Conservation (phyloP, 2,888 invertebrate species). For the Drosophila bunnanda region DNA sequence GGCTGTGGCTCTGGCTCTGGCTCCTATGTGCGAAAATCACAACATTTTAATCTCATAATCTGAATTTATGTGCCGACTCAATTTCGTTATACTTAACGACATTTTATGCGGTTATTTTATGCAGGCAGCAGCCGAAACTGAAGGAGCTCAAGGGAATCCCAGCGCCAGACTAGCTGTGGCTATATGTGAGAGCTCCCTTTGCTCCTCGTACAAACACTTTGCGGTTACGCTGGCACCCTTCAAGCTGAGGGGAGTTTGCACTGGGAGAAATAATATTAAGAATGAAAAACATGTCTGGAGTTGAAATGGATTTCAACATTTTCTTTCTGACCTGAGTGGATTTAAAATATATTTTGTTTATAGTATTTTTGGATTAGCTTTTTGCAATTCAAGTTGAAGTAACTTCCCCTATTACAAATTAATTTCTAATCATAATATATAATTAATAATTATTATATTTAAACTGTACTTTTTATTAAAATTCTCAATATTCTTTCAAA, state of each 20-base stretch:
- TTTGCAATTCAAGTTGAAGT: no score
- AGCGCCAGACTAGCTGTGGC: constrained; percentile 30
- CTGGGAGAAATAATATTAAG: neutral
- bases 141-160: constrained; percentile 51
- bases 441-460: no score
- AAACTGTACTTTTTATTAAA: no score
- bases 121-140: constrained; percentile 53
- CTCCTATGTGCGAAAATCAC: constrained; percentile 71
- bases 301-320: neutral
- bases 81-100: constrained; percentile 81
- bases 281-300: neutral
- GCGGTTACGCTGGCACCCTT: constrained; percentile 68
- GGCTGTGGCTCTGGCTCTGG: constrained; percentile 1
- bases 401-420: no score
- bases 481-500: no score
- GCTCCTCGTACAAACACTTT: constrained; percentile 36
- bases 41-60: constrained; percentile 81
- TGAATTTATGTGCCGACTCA: constrained; percentile 81
- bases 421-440: no score
- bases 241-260: constrained; percentile 33
- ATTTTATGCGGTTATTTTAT: constrained; percentile 79
- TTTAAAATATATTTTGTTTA: neutral
- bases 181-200: constrained; percentile 2
- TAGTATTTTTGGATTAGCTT: neutral
- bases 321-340: neutral